Evolutionary conservation across 2,797 vertebrate genomes (phyloP).

Genomic region (Microctenopoma steveboyesi): DNA sequence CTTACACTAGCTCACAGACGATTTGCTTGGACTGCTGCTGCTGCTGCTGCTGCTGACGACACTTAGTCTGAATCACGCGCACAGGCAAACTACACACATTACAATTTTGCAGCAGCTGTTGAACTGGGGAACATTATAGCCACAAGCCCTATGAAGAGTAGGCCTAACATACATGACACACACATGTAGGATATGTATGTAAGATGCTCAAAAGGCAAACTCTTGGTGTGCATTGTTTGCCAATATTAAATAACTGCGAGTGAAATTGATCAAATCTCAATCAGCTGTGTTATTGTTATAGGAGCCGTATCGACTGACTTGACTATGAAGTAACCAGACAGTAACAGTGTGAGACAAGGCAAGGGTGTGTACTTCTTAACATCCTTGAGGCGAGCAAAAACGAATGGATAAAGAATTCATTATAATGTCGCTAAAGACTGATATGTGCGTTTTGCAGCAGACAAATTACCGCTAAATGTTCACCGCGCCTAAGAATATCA

Average conservation of each 20-base stretch:
- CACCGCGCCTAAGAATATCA: neutral
- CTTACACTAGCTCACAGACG: constrained; percentile 42
- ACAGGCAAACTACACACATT: neutral
- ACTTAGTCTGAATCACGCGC: neutral
- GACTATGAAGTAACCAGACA: constrained; percentile 25
- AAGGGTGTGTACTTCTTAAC: constrained; percentile 25
- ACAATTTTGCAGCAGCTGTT: neutral
- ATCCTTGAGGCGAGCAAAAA: neutral
- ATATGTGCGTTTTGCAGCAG: neutral
- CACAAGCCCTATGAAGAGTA: neutral
- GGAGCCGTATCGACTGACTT: constrained; percentile 4
- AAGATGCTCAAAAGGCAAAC: neutral
- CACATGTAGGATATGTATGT: neutral
- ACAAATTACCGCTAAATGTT: neutral
- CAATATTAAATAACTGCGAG: too few relatives aligned
- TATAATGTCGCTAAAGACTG: neutral
- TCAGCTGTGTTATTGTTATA: neutral
- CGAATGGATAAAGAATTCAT: neutral
- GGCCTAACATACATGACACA: neutral
- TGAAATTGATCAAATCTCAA: neutral
- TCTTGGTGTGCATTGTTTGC: neutral
- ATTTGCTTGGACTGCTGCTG: constrained; percentile 26
- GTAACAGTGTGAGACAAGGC: constrained; percentile 21
- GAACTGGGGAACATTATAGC: neutral
- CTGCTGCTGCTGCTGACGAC: neutral